These are phyloP conservation scores for Fregata magnificens DNA, from an alignment of 2,113 vertebrate genomes.

Conservation along the genomic window DNA sequence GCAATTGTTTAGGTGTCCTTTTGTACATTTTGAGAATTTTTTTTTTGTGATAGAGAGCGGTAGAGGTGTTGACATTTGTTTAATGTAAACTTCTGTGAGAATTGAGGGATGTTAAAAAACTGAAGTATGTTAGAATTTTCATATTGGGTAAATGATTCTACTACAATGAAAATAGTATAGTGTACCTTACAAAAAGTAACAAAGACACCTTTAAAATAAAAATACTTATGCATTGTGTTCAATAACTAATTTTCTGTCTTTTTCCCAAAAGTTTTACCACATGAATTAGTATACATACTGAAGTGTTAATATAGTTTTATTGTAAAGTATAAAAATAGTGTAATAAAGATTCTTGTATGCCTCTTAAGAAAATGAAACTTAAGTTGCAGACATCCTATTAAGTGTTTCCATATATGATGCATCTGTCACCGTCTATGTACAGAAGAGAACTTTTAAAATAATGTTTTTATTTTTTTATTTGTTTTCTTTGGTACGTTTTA, in stretches of 20 bases:
- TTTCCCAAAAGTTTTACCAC: not conserved
- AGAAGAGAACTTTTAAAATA: not conserved
- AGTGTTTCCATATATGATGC: not conserved
- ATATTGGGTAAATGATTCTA: not conserved
- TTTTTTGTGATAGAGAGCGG: not conserved
- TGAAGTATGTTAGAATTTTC: not conserved
- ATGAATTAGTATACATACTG: not conserved
- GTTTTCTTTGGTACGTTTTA: not conserved
- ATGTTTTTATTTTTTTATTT: not conserved
- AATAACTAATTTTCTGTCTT: not conserved
- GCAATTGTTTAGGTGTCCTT: not conserved
- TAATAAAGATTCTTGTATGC: not conserved
- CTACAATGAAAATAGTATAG: not conserved
- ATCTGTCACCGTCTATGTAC: not conserved
- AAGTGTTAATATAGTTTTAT: not conserved
- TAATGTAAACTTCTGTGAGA: not conserved
- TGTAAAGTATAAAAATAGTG: not conserved
- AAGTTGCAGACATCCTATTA: not conserved
- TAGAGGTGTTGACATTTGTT: not conserved
- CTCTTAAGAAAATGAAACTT: not conserved
- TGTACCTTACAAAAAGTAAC: not conserved
- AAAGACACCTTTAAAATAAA: not conserved
- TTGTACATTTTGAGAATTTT: not conserved
- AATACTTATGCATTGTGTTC: not conserved
- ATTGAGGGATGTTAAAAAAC: not conserved